Percentiles rank a stretch among this genome's conserved stretches.
phyloP scores from a whole-genome alignment of 2,888 invertebrate species.

The Meloe dianella region DNA sequence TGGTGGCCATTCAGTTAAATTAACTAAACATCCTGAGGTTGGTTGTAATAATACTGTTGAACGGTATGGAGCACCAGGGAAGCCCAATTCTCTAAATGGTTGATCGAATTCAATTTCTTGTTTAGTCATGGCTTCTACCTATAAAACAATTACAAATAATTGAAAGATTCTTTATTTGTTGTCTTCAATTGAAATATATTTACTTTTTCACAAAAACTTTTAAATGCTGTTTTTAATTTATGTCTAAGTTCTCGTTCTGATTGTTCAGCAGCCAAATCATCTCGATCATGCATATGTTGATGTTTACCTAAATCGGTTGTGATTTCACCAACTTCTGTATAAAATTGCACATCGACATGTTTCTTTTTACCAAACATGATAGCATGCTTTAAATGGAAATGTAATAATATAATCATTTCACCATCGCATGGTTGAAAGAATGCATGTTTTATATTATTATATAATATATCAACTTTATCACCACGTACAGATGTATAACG shows the following conservation, averaged over 20 bases:
- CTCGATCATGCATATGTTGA: slow-evolving; percentile 99
- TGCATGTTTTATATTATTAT: slow-evolving; percentile 99
- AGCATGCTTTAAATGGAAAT: slow-evolving; percentile 98
- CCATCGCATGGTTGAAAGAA: slow-evolving; percentile 99
- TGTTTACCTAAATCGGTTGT: slow-evolving; percentile 99
- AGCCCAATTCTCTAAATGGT: slow-evolving; percentile 97
- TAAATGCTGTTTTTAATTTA: slow-evolving; percentile 96
- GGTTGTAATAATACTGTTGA: slow-evolving; percentile 96
- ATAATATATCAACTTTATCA: slow-evolving; percentile 98
- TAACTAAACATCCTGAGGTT: slow-evolving; percentile 96
- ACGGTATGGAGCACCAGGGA: slow-evolving; percentile 96
- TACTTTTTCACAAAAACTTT: slow-evolving; percentile 96
- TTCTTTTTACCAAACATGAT: slow-evolving; percentile 99
- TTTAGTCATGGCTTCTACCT: slow-evolving; percentile 92
- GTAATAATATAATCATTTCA: slow-evolving; percentile 97
- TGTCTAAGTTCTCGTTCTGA: slow-evolving; percentile 95
- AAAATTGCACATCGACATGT: slow-evolving; percentile 98
- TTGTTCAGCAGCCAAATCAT: slow-evolving; percentile 98
- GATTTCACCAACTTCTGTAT: slow-evolving; percentile 99
- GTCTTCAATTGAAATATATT: neutral
- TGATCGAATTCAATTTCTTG: slow-evolving; percentile 98
- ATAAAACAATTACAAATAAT: slow-evolving; percentile 14
- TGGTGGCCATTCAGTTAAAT: slow-evolving; percentile 98
- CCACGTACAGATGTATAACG: slow-evolving; percentile 96
- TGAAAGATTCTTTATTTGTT: no score